A percentile compares a stretch with the other conserved stretches of the same genome.
These are phyloP conservation scores for Lagopus leucura DNA, from an alignment of 2,113 vertebrate species.

Conservation along the genomic window DNA sequence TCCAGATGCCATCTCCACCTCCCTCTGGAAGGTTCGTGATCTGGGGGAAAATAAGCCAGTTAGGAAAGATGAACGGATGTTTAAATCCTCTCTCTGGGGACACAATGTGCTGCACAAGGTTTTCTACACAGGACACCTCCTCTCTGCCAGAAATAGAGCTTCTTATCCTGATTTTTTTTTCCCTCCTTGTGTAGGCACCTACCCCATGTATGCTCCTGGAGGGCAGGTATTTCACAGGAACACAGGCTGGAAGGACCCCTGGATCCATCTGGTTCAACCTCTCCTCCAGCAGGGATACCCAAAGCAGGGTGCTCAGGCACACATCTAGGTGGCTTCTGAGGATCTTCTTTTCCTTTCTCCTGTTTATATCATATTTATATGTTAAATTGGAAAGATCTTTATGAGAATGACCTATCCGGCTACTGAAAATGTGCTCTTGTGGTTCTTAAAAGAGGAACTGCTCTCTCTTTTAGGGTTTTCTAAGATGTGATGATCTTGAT, in stretches of 20 bases:
- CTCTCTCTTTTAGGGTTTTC: neutral
- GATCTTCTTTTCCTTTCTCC: neutral
- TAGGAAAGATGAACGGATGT: neutral
- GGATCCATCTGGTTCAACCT: neutral
- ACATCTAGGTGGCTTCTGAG: neutral
- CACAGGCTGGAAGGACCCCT: neutral
- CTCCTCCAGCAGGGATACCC: neutral
- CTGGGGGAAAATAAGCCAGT: neutral
- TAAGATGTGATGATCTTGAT: neutral
- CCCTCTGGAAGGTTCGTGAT: neutral
- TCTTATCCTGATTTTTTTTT: neutral
- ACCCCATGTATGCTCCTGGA: neutral
- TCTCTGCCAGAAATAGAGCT: neutral
- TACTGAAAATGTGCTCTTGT: neutral
- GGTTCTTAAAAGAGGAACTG: neutral
- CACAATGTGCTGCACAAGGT: neutral
- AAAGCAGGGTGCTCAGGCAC: neutral
- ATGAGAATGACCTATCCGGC: neutral
- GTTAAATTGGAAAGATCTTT: slow-evolving; percentile 48
- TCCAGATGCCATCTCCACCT: neutral
- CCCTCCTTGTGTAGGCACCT: neutral
- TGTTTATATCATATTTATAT: neutral
- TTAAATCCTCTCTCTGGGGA: neutral
- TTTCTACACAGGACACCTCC: rapidly evolving
- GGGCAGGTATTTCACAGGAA: neutral